Conservation (phyloP, 2,888 invertebrate species). For the Hirtodrosophila alboralis region DNA sequence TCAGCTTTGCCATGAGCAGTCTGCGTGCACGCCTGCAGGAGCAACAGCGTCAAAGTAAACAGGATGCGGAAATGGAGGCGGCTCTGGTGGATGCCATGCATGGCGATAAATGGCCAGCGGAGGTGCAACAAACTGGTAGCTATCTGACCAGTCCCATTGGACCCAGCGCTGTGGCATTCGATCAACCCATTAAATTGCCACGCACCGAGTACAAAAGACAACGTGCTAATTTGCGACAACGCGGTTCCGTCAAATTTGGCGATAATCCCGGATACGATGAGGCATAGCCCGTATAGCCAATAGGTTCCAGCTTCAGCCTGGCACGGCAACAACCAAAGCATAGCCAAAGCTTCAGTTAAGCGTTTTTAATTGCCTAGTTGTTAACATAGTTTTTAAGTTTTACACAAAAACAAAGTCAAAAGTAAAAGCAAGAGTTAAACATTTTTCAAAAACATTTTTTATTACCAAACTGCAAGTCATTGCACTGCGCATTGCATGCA, state of each 20-base stretch:
- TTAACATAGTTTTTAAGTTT: conserved; percentile 52
- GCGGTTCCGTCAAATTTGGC: conserved; percentile 77
- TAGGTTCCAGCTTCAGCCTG: background rate
- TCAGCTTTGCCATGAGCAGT: conserved; percentile 62
- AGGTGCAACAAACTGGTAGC: conserved; percentile 54
- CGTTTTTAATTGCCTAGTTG: conserved; percentile 52
- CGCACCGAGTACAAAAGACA: conserved; percentile 55
- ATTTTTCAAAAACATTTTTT: conserved; percentile 14
- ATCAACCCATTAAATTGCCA: conserved; percentile 50
- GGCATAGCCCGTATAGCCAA: conserved; percentile 47
- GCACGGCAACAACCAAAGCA: conserved; percentile 58
- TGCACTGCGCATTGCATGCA: conserved; percentile 59
- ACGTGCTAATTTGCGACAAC: conserved; percentile 61
- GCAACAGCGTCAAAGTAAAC: conserved; percentile 47
- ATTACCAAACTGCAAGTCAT: conserved; percentile 39
- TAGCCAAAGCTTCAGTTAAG: conserved; percentile 63
- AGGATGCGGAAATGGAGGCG: conserved; percentile 55
- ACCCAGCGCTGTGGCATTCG: conserved; percentile 70
- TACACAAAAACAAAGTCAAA: conserved; percentile 16
- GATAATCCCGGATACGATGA: conserved; percentile 72
- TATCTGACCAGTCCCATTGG: conserved; percentile 71
- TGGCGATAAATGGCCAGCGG: conserved; percentile 75
- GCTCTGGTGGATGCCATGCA: conserved; percentile 59
- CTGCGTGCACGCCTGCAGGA: conserved; percentile 61
- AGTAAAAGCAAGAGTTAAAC: conserved; percentile 45